Evolutionary conservation across 2,113 vertebrate species (phyloP), one percentile per base, ranked within the genome.

Genomic region (Crotophaga sulcirostris): DNA sequence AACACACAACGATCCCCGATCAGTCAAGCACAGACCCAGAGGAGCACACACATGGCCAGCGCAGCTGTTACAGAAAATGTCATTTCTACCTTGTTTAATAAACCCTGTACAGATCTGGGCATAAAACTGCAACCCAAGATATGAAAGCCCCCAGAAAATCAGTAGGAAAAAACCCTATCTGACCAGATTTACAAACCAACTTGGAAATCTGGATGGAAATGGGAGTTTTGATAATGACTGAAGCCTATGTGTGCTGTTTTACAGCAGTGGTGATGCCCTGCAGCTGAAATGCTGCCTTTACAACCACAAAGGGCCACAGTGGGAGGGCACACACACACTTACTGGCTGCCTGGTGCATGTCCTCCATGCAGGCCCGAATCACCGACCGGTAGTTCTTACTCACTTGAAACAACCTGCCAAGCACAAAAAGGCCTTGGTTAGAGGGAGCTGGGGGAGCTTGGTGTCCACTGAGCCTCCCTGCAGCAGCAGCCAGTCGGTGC

Each of bases 341-440:
- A 99, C 99, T 94, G 93, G 99, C 98, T 84, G 97, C 96, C 83
- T 99, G 98, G 86, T 99, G 99, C 95, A 99, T 99, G 90, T 99
- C 99, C 66, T 99, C 99, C 98, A 99, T 99, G 80, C 99, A 99
- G 10, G 99, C 99, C 95, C 99, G 97, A 47, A 99, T 99, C 73
- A 99, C 99, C 1, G 99, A 99, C 14, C 99, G 98, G 94, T 99
- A 99, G 97, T 99, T 99, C 97, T 99, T 99, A 97, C 99, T 99
- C 84, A 99, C 98, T 97, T 98, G 98, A 96, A 99, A 98, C 96
- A 99, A 98, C 31, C 99, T 99, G 95, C 58, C 90, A 92, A 96
- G 81, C 82, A 94, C 58, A 94, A 90, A 81, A 91, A 52, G 10
- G 18, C 31, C 69, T 63, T 4, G 2, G n/a, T 77, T 49, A 64